phyloP scores from a whole-genome alignment of 2,888 invertebrate genomes.

The Ethmia dodecea region DNA sequence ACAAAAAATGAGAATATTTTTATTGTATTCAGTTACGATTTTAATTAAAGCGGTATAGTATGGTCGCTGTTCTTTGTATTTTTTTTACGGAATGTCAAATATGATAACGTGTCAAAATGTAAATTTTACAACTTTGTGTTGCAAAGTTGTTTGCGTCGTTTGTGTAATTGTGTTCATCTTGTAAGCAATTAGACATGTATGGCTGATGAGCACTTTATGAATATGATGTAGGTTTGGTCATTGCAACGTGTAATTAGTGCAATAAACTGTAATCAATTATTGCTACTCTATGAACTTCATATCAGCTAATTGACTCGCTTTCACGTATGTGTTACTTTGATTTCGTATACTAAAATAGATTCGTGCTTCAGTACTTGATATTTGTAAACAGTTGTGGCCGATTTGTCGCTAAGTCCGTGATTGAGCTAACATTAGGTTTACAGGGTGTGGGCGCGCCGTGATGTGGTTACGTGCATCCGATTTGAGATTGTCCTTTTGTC shows the following conservation, averaged over 20 bases:
- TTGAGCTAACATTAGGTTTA: slow-evolving; percentile 41
- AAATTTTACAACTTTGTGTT: neutral
- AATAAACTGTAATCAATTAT: neutral
- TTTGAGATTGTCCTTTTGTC: slow-evolving; percentile 34
- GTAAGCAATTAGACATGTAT: slow-evolving; percentile 1
- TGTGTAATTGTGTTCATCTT: slow-evolving; percentile 7
- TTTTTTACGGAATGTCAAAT: neutral
- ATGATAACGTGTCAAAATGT: neutral
- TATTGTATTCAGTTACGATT: too few species aligned
- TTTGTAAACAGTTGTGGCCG: slow-evolving; percentile 54
- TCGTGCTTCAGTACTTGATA: slow-evolving; percentile 23
- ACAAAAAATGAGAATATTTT: too few species aligned
- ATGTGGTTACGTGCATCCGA: slow-evolving; percentile 31
- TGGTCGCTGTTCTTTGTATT: neutral
- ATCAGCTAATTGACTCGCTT: neutral
- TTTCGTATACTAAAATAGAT: too few species aligned
- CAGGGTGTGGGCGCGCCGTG: slow-evolving; percentile 39
- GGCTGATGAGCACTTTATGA: slow-evolving; percentile 2
- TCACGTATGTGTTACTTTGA: slow-evolving; percentile 26
- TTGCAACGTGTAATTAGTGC: neutral
- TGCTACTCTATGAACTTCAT: neutral
- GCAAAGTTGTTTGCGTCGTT: neutral
- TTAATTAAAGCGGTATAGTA: too few species aligned
- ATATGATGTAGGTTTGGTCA: neutral
- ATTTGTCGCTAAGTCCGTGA: slow-evolving; percentile 57